A percentile compares a stretch with the other conserved stretches of the same genome.
Conservation (phyloP, 1,140 invertebrate species). For the Bombus confusus region DNA sequence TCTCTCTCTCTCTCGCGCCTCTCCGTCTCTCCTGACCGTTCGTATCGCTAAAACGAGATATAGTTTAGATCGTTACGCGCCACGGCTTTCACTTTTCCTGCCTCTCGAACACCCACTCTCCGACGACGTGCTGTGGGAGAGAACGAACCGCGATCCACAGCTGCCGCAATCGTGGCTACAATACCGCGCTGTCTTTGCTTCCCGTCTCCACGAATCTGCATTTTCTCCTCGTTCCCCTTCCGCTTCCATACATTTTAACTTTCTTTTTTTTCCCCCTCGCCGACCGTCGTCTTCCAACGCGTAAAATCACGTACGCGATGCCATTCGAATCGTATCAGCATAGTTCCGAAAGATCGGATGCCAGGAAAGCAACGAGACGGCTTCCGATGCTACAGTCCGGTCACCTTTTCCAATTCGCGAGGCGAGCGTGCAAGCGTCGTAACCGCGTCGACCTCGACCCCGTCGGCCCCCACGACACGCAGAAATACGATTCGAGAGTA, state of each 20-base stretch:
- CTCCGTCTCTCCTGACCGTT: constrained; percentile 8
- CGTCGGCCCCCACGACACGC: constrained; percentile 1
- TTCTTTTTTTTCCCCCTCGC: too few species aligned
- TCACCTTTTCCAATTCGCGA: not conserved
- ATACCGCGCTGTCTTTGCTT: constrained; percentile 3
- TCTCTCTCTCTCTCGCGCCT: constrained; percentile 20
- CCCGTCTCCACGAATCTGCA: not conserved
- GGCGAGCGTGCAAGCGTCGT: not conserved
- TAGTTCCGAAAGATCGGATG: not conserved
- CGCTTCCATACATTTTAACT: too few species aligned
- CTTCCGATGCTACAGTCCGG: not conserved
- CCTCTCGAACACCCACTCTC: constrained; percentile 65
- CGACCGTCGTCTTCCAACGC: too few species aligned
- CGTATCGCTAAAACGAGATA: constrained; percentile 70
- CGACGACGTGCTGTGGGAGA: constrained; percentile 56
- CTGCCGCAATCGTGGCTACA: constrained; percentile 15
- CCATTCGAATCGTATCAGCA: too few species aligned
- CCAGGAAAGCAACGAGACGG: not conserved
- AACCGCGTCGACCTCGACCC: constrained; percentile 26
- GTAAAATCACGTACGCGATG: too few species aligned
- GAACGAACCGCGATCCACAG: constrained; percentile 44
- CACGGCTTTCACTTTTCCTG: constrained; percentile 76
- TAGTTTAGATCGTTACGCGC: constrained; percentile 76
- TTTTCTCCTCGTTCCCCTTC: too few species aligned
- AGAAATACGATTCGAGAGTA: constrained; percentile 31